These are phyloP conservation scores for Scomber japonicus DNA, from an alignment of 2,113 vertebrate genomes.

Conservation along the genomic window DNA sequence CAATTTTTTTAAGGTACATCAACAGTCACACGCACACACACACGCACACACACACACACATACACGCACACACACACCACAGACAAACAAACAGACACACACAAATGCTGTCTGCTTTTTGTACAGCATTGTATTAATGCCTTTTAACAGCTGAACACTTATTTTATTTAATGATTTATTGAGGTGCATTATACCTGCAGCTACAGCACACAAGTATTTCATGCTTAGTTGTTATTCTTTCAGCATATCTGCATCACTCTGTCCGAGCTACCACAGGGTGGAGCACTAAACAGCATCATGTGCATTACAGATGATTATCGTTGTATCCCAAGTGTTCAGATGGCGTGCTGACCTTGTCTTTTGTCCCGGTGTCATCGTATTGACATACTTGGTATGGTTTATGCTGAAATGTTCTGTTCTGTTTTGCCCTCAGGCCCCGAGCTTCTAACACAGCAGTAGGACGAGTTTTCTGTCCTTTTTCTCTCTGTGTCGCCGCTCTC, in stretches of 20 bases:
- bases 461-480: neutral
- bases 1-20: slow-evolving; percentile 4
- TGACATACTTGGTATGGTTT: no score
- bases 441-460: neutral
- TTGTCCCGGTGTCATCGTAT: no score
- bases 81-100: neutral
- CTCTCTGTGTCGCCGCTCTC: neutral
- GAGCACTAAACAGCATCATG: neutral
- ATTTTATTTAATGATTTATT: slow-evolving; percentile 19
- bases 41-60: slow-evolving; percentile 2
- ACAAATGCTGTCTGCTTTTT: neutral
- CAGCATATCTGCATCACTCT: neutral
- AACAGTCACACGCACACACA: slow-evolving; percentile 21
- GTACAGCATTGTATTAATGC: neutral
- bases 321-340: no score
- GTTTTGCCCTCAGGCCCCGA: neutral
- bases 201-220: neutral
- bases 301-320: neutral
- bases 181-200: neutral
- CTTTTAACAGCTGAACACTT: slow-evolving; percentile 6
- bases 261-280: slow-evolving; percentile 1
- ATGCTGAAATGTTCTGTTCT: no score
- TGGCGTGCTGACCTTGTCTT: no score
- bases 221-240: neutral
- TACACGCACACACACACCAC: neutral